Evolutionary conservation across 2,113 vertebrate species (phyloP).

Genomic region (Picathartes gymnocephalus): DNA sequence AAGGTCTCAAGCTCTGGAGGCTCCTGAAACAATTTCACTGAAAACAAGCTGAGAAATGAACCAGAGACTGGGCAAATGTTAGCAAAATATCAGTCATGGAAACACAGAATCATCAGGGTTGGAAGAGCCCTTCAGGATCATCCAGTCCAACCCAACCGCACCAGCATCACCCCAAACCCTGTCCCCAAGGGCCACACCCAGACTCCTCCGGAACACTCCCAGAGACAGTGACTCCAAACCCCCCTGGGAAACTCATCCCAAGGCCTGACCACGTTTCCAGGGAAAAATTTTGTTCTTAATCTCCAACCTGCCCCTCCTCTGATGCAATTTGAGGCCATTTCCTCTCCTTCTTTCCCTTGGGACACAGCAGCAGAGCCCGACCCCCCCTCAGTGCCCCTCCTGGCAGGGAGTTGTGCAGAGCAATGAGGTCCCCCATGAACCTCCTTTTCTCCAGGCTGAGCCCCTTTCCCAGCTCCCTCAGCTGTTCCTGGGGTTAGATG

Average conservation of each 20-base stretch:
- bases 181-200: neutral
- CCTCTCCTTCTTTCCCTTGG: neutral
- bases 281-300: neutral
- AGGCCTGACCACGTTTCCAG: accelerated
- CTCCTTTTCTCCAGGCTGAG: neutral
- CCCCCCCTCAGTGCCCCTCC: neutral
- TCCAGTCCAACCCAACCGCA: accelerated
- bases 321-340: neutral
- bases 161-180: neutral
- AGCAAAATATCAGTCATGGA: neutral
- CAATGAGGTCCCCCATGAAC: neutral
- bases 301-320: accelerated
- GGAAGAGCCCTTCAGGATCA: neutral
- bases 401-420: neutral
- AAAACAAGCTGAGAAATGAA: neutral
- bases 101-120: no score
- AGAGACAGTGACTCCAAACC: neutral
- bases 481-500: neutral
- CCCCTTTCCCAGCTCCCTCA: neutral
- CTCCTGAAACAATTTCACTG: neutral
- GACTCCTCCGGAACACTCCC: neutral
- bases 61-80: neutral
- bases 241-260: neutral
- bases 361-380: neutral
- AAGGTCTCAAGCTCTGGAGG: neutral